Conservation (phyloP, 2,888 invertebrate species). For the Drosophila formosana region DNA sequence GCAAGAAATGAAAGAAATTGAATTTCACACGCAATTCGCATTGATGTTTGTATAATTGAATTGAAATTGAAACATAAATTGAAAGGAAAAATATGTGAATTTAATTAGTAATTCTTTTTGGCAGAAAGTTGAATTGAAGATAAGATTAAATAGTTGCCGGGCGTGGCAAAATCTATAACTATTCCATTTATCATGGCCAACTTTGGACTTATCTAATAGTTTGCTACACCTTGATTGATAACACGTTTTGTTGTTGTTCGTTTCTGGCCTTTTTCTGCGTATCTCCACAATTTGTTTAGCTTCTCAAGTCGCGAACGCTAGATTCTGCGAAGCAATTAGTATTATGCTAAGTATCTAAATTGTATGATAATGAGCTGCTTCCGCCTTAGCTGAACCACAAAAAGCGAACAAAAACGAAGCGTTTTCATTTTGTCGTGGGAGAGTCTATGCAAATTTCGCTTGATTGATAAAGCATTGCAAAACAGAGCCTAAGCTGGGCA, state of each 20-base stretch:
- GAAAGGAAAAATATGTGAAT: conserved; percentile 37
- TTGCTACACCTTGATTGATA: conserved; percentile 41
- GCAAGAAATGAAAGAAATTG: conserved; percentile 35
- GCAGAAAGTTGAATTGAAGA: conserved; percentile 39
- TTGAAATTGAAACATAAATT: conserved; percentile 33
- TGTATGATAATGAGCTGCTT: conserved; percentile 61
- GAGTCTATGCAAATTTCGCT: conserved; percentile 58
- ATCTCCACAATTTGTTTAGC: conserved; percentile 3
- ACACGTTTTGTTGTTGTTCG: conserved; percentile 14
- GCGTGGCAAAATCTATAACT: background rate
- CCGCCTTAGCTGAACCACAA: conserved; percentile 38
- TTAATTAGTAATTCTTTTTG: conserved; percentile 40
- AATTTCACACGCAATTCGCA: conserved; percentile 70
- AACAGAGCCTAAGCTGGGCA: conserved; percentile 15
- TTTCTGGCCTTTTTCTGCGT: background rate
- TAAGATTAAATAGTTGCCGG: conserved; percentile 50
- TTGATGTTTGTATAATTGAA: conserved; percentile 59
- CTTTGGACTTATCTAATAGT: conserved; percentile 20
- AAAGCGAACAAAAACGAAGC: background rate
- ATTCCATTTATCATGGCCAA: conserved; percentile 12
- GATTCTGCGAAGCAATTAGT: conserved; percentile 51
- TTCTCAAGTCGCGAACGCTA: background rate
- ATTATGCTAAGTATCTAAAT: conserved; percentile 54
- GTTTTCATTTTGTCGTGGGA: conserved; percentile 48
- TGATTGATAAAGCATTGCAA: conserved; percentile 45